Percentiles rank a stretch among this genome's conserved stretches.
Evolutionary conservation across 1,140 invertebrate genomes (phyloP).

Genomic region (Bicyclus anynana): DNA sequence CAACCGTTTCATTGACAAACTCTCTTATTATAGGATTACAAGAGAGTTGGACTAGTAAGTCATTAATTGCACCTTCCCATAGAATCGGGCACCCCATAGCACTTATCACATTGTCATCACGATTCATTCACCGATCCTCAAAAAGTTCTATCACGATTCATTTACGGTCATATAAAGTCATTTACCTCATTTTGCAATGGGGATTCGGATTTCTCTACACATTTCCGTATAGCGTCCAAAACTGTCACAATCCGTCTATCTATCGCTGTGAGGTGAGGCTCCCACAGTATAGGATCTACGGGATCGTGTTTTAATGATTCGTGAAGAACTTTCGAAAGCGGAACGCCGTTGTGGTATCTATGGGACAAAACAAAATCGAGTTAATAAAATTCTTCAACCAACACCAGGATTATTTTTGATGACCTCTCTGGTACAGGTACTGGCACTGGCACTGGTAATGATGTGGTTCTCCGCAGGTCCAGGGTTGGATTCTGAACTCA

Average conservation of each 20-base stretch:
- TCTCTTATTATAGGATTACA: conserved; percentile 38
- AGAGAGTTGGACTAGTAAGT: conserved; percentile 52
- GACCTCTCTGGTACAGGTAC: too few relatives aligned
- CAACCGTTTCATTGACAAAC: conserved; percentile 34
- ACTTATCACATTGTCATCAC: conserved; percentile 39
- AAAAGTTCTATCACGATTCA: conserved; percentile 26
- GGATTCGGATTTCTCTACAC: conserved; percentile 78
- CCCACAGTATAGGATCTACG: conserved; percentile 90
- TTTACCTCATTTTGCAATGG: conserved; percentile 57
- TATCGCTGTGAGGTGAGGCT: conserved; percentile 91
- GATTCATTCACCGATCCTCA: conserved; percentile 18
- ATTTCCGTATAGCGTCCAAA: conserved; percentile 87
- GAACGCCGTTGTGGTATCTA: conserved; percentile 90
- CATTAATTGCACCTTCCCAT: conserved; percentile 48
- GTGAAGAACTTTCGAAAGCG: conserved; percentile 86
- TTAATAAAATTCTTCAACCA: neutral
- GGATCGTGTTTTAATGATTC: conserved; percentile 89
- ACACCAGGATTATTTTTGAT: too few relatives aligned
- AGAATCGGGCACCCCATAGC: conserved; percentile 12
- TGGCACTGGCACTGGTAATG: too few relatives aligned
- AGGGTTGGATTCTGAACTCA: too few relatives aligned
- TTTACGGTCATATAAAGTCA: conserved; percentile 59
- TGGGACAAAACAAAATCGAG: neutral
- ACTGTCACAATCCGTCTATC: conserved; percentile 90
- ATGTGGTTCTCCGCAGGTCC: too few relatives aligned